Percentiles rank a stretch among this genome's conserved stretches.
Evolutionary conservation across 37 sponge, comb jelly and placozoan genomes (phyloP).

Genomic region (Aphrocallistes beatrix): DNA sequence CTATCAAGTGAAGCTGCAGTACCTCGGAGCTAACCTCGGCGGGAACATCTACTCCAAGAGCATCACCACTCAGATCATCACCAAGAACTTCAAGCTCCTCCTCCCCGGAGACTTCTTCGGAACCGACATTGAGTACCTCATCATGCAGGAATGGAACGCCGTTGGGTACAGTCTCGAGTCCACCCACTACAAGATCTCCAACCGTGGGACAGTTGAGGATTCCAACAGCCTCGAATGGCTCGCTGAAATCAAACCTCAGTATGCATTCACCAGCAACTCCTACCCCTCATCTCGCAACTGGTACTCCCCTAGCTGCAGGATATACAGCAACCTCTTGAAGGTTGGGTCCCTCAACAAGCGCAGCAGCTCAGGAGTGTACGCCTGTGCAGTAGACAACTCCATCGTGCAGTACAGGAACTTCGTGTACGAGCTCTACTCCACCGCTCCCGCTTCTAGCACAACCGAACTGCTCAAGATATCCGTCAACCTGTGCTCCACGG

Average conservation of each 20-base stretch:
- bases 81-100: background rate
- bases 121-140: background rate
- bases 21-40: conserved; percentile 21
- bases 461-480: background rate
- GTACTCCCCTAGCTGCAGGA: background rate
- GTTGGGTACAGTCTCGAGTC: background rate
- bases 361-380: background rate
- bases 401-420: background rate
- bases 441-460: background rate
- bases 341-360: conserved; percentile 3
- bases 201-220: background rate
- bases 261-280: conserved; percentile 14
- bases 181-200: conserved; percentile 14
- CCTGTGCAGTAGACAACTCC: background rate
- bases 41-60: background rate
- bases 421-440: background rate
- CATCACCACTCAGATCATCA: background rate
- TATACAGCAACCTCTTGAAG: background rate
- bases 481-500: background rate
- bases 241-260: background rate
- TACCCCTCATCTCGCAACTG: background rate
- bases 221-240: background rate
- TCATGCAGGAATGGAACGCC: conserved; percentile 1
- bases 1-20: background rate
- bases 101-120: background rate